Percentiles rank a stretch among this genome's conserved stretches.
Conservation (phyloP, 2,113 vertebrate genomes). For the Gymnorhina tibicen region DNA sequence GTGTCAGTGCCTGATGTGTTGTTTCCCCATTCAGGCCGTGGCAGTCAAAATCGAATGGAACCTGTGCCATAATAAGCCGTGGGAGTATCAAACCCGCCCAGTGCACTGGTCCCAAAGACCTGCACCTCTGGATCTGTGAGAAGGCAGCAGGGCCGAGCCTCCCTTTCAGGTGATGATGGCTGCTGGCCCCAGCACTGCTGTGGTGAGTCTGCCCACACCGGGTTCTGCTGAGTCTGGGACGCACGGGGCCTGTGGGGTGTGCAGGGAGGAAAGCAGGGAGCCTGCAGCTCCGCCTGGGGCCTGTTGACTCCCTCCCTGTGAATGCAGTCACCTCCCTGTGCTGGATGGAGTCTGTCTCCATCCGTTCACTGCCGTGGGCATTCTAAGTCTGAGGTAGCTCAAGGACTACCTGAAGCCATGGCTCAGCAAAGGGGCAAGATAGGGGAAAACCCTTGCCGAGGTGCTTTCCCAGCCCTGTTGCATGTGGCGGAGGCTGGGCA, state of each 20-base stretch:
- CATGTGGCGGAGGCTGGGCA: rapidly evolving
- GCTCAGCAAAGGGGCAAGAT: neutral
- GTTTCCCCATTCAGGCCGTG: neutral
- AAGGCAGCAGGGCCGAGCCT: neutral
- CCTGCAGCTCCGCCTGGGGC: neutral
- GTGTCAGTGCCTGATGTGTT: neutral
- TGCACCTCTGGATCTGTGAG: slow-evolving; percentile 47
- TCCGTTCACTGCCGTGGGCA: rapidly evolving
- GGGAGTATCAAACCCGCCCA: slow-evolving; percentile 15
- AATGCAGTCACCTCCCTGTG: neutral
- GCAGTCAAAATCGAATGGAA: neutral
- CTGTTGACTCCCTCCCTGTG: rapidly evolving
- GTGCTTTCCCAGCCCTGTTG: neutral
- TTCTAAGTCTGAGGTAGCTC: neutral
- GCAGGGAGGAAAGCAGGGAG: neutral
- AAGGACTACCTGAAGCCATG: neutral
- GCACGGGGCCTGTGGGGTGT: rapidly evolving
- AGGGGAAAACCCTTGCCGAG: neutral
- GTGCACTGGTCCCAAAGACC: neutral
- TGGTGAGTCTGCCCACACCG: neutral
- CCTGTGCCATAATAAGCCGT: slow-evolving; percentile 43
- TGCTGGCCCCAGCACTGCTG: neutral
- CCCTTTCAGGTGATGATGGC: rapidly evolving
- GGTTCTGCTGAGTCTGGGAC: neutral
- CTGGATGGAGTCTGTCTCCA: neutral